These are phyloP conservation scores for Nephrotoma guestfalica DNA, from an alignment of 2,888 invertebrate genomes.

Conservation along the genomic window DNA sequence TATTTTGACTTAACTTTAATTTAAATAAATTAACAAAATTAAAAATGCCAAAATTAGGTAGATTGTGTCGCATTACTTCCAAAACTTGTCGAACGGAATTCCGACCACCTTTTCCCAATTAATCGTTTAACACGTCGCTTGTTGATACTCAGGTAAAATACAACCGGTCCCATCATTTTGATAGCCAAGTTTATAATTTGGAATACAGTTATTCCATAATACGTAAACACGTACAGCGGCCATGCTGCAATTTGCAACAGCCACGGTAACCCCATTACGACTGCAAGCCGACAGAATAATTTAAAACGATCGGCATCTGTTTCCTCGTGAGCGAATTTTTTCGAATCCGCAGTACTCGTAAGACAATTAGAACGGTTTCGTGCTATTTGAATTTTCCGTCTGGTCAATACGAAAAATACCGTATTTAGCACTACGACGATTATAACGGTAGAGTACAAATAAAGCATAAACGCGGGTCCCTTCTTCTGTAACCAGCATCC, in stretches of 20 bases:
- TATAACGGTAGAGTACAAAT: conserved; percentile 26
- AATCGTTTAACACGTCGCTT: neutral
- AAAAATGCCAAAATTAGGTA: too few species aligned
- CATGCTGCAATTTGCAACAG: conserved; percentile 55
- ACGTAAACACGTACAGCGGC: conserved; percentile 16
- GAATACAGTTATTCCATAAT: conserved; percentile 11
- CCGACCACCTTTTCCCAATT: neutral
- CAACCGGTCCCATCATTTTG: conserved; percentile 33
- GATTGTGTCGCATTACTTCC: neutral
- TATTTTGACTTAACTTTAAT: too few species aligned
- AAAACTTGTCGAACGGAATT: neutral
- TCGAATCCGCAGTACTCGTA: neutral
- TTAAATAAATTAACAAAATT: too few species aligned
- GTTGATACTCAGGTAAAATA: neutral
- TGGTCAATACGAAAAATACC: conserved; percentile 23
- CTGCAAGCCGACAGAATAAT: neutral
- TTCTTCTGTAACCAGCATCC: conserved; percentile 3
- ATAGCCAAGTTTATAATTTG: conserved; percentile 33
- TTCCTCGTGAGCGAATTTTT: neutral
- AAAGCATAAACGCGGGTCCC: conserved; percentile 14
- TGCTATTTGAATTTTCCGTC: neutral
- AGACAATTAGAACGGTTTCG: neutral
- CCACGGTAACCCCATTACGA: conserved; percentile 71
- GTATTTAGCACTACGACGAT: conserved; percentile 25
- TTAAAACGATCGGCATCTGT: neutral